phyloP scores from a whole-genome alignment of 2,888 invertebrate genomes.

The Panzeria rudis region DNA sequence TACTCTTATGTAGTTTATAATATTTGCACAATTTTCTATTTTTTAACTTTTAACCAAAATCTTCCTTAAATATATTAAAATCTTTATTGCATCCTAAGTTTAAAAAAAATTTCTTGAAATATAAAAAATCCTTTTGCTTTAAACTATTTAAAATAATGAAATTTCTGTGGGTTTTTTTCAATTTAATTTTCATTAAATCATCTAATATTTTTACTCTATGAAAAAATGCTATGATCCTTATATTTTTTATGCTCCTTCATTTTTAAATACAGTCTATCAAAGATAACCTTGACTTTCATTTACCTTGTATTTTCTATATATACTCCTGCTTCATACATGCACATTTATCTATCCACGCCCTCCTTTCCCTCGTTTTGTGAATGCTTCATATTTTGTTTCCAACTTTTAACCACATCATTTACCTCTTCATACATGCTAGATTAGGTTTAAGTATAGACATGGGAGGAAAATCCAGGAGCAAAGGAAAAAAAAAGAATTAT shows the following conservation, averaged over 20 bases:
- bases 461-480: slow-evolving; percentile 23
- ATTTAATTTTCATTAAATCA: slow-evolving; percentile 25
- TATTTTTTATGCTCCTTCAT: slow-evolving; percentile 8
- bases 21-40: too few species aligned
- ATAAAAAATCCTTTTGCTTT: not conserved
- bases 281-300: slow-evolving; percentile 70
- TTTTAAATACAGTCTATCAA: slow-evolving; percentile 43
- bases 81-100: too few species aligned
- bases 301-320: slow-evolving; percentile 29
- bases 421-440: slow-evolving; percentile 54
- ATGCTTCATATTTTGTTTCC: slow-evolving; percentile 29
- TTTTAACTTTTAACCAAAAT: too few species aligned
- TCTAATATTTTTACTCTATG: not conserved
- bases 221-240: slow-evolving; percentile 22
- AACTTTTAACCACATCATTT: slow-evolving; percentile 57
- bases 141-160: not conserved
- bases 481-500: slow-evolving; percentile 8
- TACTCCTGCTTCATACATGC: not conserved
- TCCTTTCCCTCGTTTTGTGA: not conserved
- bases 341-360: slow-evolving; percentile 12
- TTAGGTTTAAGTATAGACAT: slow-evolving; percentile 56
- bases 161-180: slow-evolving; percentile 30
- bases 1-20: too few species aligned
- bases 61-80: too few species aligned
- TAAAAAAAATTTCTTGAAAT: too few species aligned